Conservation (phyloP, 2,888 invertebrate species). For the Ochropleura leucogaster region DNA sequence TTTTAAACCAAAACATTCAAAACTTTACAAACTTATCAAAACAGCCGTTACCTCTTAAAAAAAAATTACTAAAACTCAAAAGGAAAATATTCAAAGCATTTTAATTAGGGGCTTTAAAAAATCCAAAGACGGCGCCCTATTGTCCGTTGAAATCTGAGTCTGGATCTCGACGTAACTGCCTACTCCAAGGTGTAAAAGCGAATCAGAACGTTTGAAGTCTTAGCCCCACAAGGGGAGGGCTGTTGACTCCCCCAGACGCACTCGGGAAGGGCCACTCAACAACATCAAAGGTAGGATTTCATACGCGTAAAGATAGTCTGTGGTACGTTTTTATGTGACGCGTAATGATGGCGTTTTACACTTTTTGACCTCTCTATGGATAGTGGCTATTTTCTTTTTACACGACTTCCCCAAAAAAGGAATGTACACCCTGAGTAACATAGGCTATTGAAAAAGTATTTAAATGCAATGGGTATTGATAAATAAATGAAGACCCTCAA, state of each 20-base stretch:
- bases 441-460: no score
- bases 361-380: conserved; percentile 43
- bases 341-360: conserved; percentile 58
- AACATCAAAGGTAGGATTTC: conserved; percentile 81
- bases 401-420: no score
- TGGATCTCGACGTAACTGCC: conserved; percentile 70
- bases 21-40: conserved; percentile 21
- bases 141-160: conserved; percentile 62
- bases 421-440: no score
- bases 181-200: conserved; percentile 86
- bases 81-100: conserved; percentile 58
- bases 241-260: conserved; percentile 82
- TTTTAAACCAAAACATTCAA: background rate
- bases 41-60: background rate
- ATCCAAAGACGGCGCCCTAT: conserved; percentile 55
- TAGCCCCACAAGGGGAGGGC: conserved; percentile 75
- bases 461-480: no score
- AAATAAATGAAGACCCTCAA: no score
- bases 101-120: conserved; percentile 65
- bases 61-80: conserved; percentile 34
- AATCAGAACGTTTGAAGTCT: conserved; percentile 85
- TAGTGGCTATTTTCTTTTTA: conserved; percentile 22
- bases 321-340: conserved; percentile 62
- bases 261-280: conserved; percentile 81
- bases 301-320: conserved; percentile 65